Evolutionary conservation across 2,888 invertebrate species (phyloP).

Genomic region (Coleophora deauratella): DNA sequence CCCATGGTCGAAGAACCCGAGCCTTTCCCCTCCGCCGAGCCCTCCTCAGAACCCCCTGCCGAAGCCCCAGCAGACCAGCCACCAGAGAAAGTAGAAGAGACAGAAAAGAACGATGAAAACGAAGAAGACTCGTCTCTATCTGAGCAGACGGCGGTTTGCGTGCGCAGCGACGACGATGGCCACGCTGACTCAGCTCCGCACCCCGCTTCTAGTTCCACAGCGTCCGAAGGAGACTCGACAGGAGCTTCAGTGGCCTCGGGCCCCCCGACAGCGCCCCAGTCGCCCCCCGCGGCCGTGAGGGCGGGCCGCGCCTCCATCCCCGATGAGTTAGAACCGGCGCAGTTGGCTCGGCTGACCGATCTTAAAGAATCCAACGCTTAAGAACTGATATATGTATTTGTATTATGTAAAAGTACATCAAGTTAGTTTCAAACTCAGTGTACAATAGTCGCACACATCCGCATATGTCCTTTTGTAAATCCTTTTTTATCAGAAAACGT

Average conservation of each 20-base stretch:
- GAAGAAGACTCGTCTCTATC: conserved; percentile 66
- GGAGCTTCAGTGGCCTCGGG: conserved; percentile 75
- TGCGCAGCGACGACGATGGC: conserved; percentile 60
- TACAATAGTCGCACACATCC: too few species aligned
- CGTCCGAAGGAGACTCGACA: conserved; percentile 78
- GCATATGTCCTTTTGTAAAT: too few species aligned
- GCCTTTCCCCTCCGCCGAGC: conserved; percentile 79
- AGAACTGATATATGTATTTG: conserved; percentile 18
- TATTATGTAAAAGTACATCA: too few species aligned
- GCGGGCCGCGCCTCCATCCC: conserved; percentile 89
- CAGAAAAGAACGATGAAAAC: conserved; percentile 31
- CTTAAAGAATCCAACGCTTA: conserved; percentile 95
- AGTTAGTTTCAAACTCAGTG: too few species aligned
- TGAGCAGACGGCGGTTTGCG: conserved; percentile 62
- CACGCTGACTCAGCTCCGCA: conserved; percentile 74
- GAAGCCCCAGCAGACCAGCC: conserved; percentile 15
- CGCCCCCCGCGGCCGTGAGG: conserved; percentile 80
- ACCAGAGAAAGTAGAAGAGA: conserved; percentile 23
- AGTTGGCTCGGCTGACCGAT: conserved; percentile 89
- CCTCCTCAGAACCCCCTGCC: conserved; percentile 18
- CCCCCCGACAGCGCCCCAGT: conserved; percentile 68
- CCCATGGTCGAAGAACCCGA: conserved; percentile 93
- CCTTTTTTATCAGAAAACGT: too few species aligned
- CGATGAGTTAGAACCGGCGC: conserved; percentile 91
- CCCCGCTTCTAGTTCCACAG: conserved; percentile 77